Base-by-base conservation (phyloP, 2,797 vertebrate species). In the Apodemus agrarius region DNA sequence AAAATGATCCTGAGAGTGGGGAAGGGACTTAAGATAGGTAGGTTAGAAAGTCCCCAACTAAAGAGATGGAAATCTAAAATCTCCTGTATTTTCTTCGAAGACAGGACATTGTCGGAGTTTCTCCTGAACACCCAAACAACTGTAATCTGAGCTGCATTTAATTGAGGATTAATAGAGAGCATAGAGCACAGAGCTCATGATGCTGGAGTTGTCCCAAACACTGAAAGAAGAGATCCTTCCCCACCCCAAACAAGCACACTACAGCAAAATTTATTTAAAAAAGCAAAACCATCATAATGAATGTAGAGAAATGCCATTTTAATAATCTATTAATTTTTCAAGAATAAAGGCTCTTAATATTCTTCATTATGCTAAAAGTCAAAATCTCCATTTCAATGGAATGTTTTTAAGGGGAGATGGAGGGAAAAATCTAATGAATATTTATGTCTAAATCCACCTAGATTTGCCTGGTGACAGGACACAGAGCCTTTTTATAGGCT, bases 311-410 rank as follows among this genome's bases (percentile, higher is more conserved):
- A 97, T 93, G 80, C 29, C 89, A 94, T 91, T 97, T 97, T 96
- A 97, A 96, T 97, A 97, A 94, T 96, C 91, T 95, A 93, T 97
- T 97, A 96, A 95, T 95, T 95, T 97, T 95, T 97, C 61, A 95
- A 94, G 94, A 97, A 96, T 96, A 97, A 97, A 97, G 79, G 46
- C 92, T 96, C 96, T 96, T 92, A 80, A 96, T 95, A 81, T 80
- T 96, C 79, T 91, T 97, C 90, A 95, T 97, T 97, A 97, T 97
- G 63, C 80, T 98, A 96, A 97, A 98, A 98, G 97, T 97, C 97
- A 98, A 97, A 98, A 97, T 98, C 96, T 97, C 98, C 97, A 98
- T 97, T 97, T 97, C 95, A 97, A 97, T 97, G 87, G 93, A 95
- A 22, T 75, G 26, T 89, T 91, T 97, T 95, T 96, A 93, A 97